phyloP scores from a whole-genome alignment of 2,888 invertebrate species.

The Drosophila koepferae region DNA sequence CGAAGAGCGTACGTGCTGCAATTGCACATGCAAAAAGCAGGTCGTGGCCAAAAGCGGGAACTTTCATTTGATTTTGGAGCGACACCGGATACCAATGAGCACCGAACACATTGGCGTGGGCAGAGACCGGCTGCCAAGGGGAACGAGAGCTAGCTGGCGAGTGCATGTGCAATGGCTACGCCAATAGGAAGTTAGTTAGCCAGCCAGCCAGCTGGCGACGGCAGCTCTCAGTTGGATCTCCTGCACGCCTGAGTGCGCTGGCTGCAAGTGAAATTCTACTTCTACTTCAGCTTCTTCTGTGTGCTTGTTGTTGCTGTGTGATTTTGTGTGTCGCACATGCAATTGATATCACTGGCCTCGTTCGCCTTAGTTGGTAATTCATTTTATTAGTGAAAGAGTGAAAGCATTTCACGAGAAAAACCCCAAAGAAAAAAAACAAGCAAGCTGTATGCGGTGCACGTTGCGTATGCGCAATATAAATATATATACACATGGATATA shows the following conservation, averaged over 20 bases:
- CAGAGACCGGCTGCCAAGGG: slow-evolving; percentile 1
- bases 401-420: slow-evolving; percentile 66
- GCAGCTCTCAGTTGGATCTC: slow-evolving; percentile 10
- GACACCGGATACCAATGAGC: slow-evolving; percentile 73
- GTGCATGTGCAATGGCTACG: slow-evolving; percentile 9
- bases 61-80: slow-evolving; percentile 81
- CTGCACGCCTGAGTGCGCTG: slow-evolving; percentile 52
- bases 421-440: background rate
- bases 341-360: slow-evolving; percentile 78
- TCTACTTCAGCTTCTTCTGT: background rate
- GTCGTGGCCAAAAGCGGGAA: slow-evolving; percentile 62
- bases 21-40: slow-evolving; percentile 67
- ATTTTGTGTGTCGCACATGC: slow-evolving; percentile 81
- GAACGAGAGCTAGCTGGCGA: slow-evolving; percentile 3
- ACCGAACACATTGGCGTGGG: slow-evolving; percentile 22
- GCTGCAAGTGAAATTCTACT: slow-evolving; percentile 71
- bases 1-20: slow-evolving; percentile 58
- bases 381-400: slow-evolving; percentile 77
- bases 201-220: background rate
- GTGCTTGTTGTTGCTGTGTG: slow-evolving; percentile 48
- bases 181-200: slow-evolving; percentile 43
- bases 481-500: background rate
- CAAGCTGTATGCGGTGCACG: slow-evolving; percentile 45
- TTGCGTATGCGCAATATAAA: slow-evolving; percentile 70
- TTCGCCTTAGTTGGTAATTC: slow-evolving; percentile 70